Conservation (phyloP, 2,797 vertebrate species). For the Spizella passerina region DNA sequence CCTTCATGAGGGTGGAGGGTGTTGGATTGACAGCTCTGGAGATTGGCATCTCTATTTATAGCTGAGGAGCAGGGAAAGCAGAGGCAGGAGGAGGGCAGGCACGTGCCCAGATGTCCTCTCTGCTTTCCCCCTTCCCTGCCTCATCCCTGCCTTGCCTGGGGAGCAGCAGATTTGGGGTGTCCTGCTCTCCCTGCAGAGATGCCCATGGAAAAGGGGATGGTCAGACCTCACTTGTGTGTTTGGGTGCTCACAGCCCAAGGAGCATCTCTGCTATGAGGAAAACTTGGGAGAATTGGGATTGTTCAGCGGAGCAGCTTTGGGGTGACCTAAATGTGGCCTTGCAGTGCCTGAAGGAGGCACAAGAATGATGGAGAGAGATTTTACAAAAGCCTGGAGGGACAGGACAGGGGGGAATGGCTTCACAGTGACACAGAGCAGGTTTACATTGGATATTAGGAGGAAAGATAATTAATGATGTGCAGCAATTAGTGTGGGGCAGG, state of each 20-base stretch:
- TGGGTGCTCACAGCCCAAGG: neutral
- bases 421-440: accelerated
- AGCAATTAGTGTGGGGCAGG: neutral
- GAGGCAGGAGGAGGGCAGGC: neutral
- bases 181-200: neutral
- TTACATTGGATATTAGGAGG: neutral
- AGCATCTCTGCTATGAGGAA: neutral
- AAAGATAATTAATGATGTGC: neutral
- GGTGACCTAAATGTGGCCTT: neutral
- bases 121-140: neutral
- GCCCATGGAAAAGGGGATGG: neutral
- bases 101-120: neutral
- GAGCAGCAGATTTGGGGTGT: neutral
- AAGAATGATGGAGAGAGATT: neutral
- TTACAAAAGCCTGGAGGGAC: neutral
- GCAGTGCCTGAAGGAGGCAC: neutral
- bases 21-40: neutral
- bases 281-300: neutral
- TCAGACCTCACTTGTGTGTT: neutral
- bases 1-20: conserved; percentile 1
- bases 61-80: neutral
- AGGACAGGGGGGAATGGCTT: neutral
- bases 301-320: neutral
- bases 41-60: neutral
- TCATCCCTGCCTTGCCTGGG: neutral